Base-by-base conservation (phyloP, 1,140 invertebrate genomes). In the Macrobrachium rosenbergii region DNA sequence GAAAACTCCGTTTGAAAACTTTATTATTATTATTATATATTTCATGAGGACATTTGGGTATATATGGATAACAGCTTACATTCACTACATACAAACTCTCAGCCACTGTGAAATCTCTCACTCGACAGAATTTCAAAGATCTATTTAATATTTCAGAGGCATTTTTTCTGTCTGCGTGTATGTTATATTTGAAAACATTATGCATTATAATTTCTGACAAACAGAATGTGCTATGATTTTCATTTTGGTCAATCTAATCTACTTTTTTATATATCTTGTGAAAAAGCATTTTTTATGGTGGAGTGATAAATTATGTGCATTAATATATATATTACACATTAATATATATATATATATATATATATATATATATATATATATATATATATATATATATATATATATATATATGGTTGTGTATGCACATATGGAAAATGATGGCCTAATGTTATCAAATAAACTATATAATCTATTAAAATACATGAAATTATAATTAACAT, bases 291-390 rank as follows among this genome's bases (percentile, higher is more conserved):
- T n/a, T 79, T 2, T 60, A 19, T 79, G 12, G 21, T 17, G 0
- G 17, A 19, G 21, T 79, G 19, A 10, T 19, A 7, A 60, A 59
- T 19, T 79, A 60, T 60, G 21, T 79, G 21, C 60, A 60, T 79
- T 19, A 17, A 60, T 60, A 60, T 60, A 59, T 60, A 79, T 60
- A 79, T 17, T 60, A 79, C 62, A 79, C 14, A 79, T 60, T 7
- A 7, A 79, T 60, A 79, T 60, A 79, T 60, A 79, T 60, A 79
- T 60, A 79, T 60, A 79, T 60, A 79, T n/a, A 79, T n/a, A 78
- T 58, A 78, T 58, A 78, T 58, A 78, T 58, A 78, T 58, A 78
- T 58, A 78, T 58, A 78, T 58, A 78, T 58, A 78, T 58, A 78
- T 58, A 78, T 58, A 78, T 58, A 78, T 58, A 78, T 58, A 78